phyloP scores from a whole-genome alignment of 2,113 vertebrate species.

The Rhipidura dahli region DNA sequence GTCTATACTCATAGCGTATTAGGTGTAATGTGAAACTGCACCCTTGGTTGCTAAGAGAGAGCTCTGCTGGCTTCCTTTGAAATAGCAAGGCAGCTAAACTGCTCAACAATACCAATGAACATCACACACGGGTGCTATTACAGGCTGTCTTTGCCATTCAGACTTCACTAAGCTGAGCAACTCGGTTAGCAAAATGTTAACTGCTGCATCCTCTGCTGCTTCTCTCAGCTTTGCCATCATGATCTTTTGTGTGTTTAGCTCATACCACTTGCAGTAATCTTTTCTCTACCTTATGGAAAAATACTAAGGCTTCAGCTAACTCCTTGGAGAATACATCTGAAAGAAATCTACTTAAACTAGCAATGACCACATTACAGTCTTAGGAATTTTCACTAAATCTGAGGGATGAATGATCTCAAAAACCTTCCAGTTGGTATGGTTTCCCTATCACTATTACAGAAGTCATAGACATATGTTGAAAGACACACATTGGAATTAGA shows the following conservation, averaged over 20 bases:
- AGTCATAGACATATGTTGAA: accelerated
- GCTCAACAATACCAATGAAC: not conserved
- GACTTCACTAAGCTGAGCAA: not conserved
- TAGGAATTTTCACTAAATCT: not conserved
- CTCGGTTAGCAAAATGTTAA: not conserved
- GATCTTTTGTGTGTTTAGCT: not conserved
- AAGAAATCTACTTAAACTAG: not conserved
- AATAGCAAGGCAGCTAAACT: not conserved
- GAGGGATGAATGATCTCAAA: not conserved
- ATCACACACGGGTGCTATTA: not conserved
- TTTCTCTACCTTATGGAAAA: not conserved
- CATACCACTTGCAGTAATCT: not conserved
- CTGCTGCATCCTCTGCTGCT: not conserved
- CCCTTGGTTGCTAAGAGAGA: conserved; percentile 53
- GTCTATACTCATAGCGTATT: conserved; percentile 29
- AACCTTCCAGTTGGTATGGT: not conserved
- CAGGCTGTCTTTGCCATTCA: not conserved
- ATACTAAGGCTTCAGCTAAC: not conserved
- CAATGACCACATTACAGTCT: not conserved
- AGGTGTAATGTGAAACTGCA: conserved; percentile 45
- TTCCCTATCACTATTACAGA: not conserved
- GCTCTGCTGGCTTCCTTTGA: conserved; percentile 3
- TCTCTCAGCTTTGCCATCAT: not conserved
- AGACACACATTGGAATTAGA: not conserved
- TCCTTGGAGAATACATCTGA: not conserved